phyloP scores from a whole-genome alignment of 2,888 invertebrate species.

The Amiota minor region DNA sequence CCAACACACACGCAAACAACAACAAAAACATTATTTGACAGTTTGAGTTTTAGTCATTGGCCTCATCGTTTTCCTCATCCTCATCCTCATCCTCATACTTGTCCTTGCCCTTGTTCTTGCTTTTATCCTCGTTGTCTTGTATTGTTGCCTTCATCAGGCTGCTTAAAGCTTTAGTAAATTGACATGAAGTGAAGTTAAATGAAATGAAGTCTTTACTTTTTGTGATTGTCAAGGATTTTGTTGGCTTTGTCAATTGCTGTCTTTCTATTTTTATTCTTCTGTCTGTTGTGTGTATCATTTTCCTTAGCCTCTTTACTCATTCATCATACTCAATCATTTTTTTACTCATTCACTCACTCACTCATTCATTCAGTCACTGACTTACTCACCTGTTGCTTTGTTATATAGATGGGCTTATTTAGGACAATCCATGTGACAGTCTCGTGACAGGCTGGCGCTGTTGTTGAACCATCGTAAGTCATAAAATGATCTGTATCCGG shows the following conservation, averaged over 20 bases:
- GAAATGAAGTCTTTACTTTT: too few species aligned
- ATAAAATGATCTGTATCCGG: conserved; percentile 97
- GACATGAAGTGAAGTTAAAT: too few species aligned
- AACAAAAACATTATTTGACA: too few species aligned
- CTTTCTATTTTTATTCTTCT: background rate
- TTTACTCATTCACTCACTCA: background rate
- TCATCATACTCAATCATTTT: background rate
- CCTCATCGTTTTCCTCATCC: too few species aligned
- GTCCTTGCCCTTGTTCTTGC: background rate
- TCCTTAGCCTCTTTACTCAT: background rate
- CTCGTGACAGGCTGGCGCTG: conserved; percentile 97
- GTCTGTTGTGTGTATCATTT: background rate
- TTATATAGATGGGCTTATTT: conserved; percentile 98
- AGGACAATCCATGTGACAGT: conserved; percentile 98
- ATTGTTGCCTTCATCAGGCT: background rate
- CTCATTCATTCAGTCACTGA: background rate
- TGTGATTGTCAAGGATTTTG: conserved; percentile 12
- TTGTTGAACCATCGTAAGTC: conserved; percentile 98
- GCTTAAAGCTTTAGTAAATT: background rate
- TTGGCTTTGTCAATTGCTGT: conserved; percentile 11
- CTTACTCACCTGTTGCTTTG: conserved; percentile 90
- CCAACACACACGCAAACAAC: background rate
- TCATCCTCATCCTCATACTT: too few species aligned
- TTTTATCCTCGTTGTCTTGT: background rate
- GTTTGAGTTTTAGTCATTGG: too few species aligned